Evolutionary conservation across 1,140 invertebrate genomes (phyloP).

Genomic region (Leptinotarsa undecemlineata): DNA sequence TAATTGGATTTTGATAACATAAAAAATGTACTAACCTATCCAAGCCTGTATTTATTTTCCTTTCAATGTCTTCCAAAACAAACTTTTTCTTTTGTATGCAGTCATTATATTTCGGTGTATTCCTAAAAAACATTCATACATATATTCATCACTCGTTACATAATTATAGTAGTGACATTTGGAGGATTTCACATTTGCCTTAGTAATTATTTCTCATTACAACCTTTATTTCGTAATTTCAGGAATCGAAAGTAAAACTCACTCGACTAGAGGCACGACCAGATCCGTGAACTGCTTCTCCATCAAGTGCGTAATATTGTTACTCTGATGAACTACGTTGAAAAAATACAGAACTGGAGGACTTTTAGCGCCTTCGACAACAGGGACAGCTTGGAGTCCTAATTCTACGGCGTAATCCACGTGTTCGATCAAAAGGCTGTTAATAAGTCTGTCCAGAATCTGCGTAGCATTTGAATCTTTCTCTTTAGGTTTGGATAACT

Average conservation of each 20-base stretch:
- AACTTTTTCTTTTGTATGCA: constrained; percentile 87
- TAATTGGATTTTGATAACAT: background rate
- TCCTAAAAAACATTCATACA: constrained; percentile 61
- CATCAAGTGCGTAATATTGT: constrained; percentile 92
- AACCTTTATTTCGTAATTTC: too few relatives aligned
- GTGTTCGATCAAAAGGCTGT: constrained; percentile 88
- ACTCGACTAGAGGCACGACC: constrained; percentile 86
- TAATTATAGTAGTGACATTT: too few relatives aligned
- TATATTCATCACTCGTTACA: too few relatives aligned
- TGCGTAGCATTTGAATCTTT: constrained; percentile 78
- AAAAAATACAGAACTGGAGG: constrained; percentile 92
- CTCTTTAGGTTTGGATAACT: constrained; percentile 80
- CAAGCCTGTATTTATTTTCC: constrained; percentile 87
- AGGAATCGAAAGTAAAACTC: constrained; percentile 46
- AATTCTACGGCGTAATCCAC: constrained; percentile 96
- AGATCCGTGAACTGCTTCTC: constrained; percentile 94
- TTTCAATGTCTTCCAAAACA: constrained; percentile 86
- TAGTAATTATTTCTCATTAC: too few relatives aligned
- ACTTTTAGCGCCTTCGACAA: constrained; percentile 79
- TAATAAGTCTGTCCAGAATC: constrained; percentile 85
- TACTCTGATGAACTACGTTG: constrained; percentile 91
- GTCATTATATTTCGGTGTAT: constrained; percentile 84
- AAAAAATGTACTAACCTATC: constrained; percentile 63
- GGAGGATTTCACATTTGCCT: too few relatives aligned
- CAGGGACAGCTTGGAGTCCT: constrained; percentile 87